Evolutionary conservation across 2,888 invertebrate species (phyloP).

Genomic region (Myopa testacea): DNA sequence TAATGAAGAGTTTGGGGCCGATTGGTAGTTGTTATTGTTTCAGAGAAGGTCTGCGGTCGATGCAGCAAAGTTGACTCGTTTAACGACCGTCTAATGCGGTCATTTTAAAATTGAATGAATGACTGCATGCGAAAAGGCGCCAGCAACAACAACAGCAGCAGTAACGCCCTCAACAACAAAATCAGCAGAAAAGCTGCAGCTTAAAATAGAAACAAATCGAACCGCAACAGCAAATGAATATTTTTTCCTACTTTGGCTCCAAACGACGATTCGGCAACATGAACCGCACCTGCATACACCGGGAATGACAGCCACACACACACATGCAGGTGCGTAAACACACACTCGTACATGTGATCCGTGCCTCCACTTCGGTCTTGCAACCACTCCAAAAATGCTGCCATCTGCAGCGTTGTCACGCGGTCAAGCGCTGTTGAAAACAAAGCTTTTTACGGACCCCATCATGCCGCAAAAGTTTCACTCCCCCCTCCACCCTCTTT

Average conservation of each 20-base stretch:
- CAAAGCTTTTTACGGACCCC: constrained; percentile 9
- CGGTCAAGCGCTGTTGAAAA: constrained; percentile 26
- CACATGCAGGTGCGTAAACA: neutral
- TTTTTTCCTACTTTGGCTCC: constrained; percentile 8
- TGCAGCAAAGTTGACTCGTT: neutral
- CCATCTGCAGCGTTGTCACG: constrained; percentile 18
- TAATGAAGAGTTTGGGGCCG: too few species aligned
- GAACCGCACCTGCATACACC: constrained; percentile 10
- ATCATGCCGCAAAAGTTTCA: constrained; percentile 12
- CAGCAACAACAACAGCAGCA: constrained; percentile 10
- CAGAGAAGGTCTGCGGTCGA: neutral
- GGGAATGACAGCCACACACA: neutral
- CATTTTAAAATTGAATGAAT: constrained; percentile 26
- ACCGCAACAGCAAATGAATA: constrained; percentile 18
- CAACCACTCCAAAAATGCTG: neutral
- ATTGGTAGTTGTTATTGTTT: too few species aligned
- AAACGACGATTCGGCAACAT: neutral
- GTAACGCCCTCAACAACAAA: neutral
- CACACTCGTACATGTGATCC: neutral
- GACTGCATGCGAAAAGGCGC: neutral
- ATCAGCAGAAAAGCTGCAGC: neutral
- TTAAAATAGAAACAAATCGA: constrained; percentile 23
- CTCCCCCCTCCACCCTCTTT: too few species aligned
- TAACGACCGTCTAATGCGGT: constrained; percentile 15
- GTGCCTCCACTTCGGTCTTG: neutral